Evolutionary conservation across 2,113 vertebrate genomes (phyloP).

Genomic region (Petroica traversi): DNA sequence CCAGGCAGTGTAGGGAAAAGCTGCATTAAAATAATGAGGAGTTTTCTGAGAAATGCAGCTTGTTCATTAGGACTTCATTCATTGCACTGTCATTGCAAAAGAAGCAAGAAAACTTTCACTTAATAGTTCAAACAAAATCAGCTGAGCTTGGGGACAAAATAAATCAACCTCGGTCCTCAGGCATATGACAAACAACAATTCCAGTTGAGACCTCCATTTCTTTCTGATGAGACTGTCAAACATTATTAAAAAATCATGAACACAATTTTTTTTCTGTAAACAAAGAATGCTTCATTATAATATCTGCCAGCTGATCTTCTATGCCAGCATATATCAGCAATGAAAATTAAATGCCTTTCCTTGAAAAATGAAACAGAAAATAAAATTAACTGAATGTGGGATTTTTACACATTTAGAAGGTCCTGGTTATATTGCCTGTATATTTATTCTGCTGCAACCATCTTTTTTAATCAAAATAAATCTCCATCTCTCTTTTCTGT

Average conservation of each 20-base stretch:
- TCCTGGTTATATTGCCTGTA: not conserved
- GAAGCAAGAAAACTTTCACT: not conserved
- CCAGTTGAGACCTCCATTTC: not conserved
- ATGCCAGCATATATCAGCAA: not conserved
- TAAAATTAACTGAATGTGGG: not conserved
- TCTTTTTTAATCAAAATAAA: not conserved
- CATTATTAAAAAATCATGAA: constrained; percentile 43
- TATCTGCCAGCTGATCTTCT: constrained; percentile 2
- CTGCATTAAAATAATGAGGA: not conserved
- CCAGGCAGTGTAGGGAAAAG: not conserved
- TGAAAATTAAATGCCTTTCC: not conserved
- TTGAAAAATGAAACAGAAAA: not conserved
- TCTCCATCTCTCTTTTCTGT: not conserved
- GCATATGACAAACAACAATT: not conserved
- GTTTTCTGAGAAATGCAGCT: not conserved
- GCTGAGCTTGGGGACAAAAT: not conserved
- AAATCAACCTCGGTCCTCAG: not conserved
- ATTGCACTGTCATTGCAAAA: not conserved
- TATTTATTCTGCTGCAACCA: not conserved
- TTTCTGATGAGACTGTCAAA: constrained; percentile 2
- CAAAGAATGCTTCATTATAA: not conserved
- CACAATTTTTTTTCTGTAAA: constrained; percentile 25
- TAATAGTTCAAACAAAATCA: not conserved
- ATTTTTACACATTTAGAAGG: not conserved
- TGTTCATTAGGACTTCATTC: not conserved